These are phyloP conservation scores for Arctia plantaginis DNA, from an alignment of 2,888 invertebrate species.

Conservation along the genomic window DNA sequence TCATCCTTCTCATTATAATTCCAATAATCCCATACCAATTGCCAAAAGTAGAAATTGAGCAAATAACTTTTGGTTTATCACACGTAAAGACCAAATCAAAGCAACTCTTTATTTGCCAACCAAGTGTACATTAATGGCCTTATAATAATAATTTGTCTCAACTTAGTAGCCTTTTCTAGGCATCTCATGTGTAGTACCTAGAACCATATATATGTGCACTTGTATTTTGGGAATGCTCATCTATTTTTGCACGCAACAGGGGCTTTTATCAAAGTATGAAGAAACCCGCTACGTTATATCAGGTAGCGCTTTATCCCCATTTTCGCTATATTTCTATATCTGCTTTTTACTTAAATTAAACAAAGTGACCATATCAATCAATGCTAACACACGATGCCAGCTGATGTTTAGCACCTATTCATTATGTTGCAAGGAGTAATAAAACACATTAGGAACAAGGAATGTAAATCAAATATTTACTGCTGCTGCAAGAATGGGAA, in stretches of 20 bases:
- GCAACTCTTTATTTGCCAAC: too few relatives aligned
- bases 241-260: neutral
- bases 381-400: conserved; percentile 12
- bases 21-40: too few relatives aligned
- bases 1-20: too few relatives aligned
- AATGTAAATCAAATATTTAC: conserved; percentile 36
- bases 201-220: neutral
- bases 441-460: conserved; percentile 35
- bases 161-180: too few relatives aligned
- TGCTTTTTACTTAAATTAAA: conserved; percentile 1
- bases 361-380: neutral
- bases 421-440: conserved; percentile 23
- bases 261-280: neutral
- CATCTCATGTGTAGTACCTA: neutral
- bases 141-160: too few relatives aligned
- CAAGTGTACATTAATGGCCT: too few relatives aligned
- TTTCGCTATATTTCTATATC: neutral
- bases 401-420: conserved; percentile 3
- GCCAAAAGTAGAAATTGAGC: neutral
- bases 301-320: neutral
- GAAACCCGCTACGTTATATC: neutral
- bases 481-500: conserved; percentile 18
- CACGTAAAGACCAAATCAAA: too few relatives aligned
- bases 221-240: neutral
- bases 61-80: neutral